phyloP scores from a whole-genome alignment of 2,888 invertebrate species.

The Acleris literana region DNA sequence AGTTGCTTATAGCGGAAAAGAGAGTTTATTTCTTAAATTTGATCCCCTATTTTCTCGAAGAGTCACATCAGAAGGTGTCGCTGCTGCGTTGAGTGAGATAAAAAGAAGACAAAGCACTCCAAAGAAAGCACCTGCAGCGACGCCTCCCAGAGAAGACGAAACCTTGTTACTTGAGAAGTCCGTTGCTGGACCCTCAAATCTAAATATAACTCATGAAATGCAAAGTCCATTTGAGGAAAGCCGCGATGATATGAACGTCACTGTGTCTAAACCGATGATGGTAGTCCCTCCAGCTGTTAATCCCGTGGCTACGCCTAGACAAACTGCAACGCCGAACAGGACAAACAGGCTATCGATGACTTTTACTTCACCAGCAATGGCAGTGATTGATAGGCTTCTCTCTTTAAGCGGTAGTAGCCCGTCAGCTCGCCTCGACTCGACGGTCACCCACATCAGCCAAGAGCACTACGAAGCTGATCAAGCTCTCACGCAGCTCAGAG shows the following conservation, averaged over 20 bases:
- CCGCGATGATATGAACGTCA: constrained; percentile 58
- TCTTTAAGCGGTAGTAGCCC: constrained; percentile 72
- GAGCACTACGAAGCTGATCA: constrained; percentile 67
- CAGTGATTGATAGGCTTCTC: constrained; percentile 78
- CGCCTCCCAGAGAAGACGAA: constrained; percentile 41
- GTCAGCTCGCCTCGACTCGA: constrained; percentile 53
- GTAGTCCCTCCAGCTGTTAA: constrained; percentile 74
- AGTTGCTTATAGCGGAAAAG: constrained; percentile 73
- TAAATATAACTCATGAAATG: constrained; percentile 48
- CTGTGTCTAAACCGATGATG: constrained; percentile 74
- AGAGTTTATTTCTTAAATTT: constrained; percentile 76
- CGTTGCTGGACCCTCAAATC: constrained; percentile 54
- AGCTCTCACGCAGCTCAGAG: constrained; percentile 72
- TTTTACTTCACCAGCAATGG: constrained; percentile 79
- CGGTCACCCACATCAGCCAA: constrained; percentile 50
- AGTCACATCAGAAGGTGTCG: constrained; percentile 65
- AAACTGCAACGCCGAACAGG: constrained; percentile 62
- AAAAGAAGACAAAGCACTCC: constrained; percentile 67
- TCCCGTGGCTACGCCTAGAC: constrained; percentile 61
- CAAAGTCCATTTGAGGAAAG: constrained; percentile 51
- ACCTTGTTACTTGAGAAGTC: constrained; percentile 37
- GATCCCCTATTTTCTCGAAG: constrained; percentile 75
- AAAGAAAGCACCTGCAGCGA: constrained; percentile 49
- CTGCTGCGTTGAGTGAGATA: constrained; percentile 60
- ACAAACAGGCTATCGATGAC: constrained; percentile 70